Conservation (phyloP, 2,888 invertebrate species). For the Lepidochitona cinerea region DNA sequence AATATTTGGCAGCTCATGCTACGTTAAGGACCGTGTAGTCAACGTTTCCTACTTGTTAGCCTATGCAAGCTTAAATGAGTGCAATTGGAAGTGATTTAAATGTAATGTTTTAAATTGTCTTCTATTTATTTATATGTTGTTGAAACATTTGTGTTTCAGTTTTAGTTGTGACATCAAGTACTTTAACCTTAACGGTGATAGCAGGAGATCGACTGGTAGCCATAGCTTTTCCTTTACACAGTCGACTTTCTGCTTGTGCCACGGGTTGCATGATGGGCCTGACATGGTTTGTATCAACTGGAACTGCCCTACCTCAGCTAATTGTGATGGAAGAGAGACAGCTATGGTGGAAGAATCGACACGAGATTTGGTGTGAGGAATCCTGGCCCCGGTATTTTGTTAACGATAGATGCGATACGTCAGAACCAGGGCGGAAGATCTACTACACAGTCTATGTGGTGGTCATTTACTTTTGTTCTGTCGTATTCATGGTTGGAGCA, state of each 20-base stretch:
- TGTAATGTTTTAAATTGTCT: too few relatives aligned
- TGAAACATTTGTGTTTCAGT: slow-evolving; percentile 41
- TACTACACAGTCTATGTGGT: slow-evolving; percentile 53
- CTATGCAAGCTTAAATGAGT: too few relatives aligned
- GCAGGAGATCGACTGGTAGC: slow-evolving; percentile 62
- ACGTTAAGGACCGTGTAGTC: too few relatives aligned
- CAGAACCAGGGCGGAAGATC: slow-evolving; percentile 30
- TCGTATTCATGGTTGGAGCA: slow-evolving; percentile 52
- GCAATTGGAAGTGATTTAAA: too few relatives aligned
- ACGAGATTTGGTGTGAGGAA: slow-evolving; percentile 56
- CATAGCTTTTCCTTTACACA: slow-evolving; percentile 56
- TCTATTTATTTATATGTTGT: too few relatives aligned
- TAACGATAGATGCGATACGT: slow-evolving; percentile 28
- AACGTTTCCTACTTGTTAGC: too few relatives aligned
- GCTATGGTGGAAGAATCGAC: slow-evolving; percentile 45
- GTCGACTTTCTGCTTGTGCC: slow-evolving; percentile 33
- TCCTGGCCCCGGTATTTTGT: slow-evolving; percentile 49
- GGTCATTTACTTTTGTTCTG: slow-evolving; percentile 60
- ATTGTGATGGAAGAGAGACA: slow-evolving; percentile 35
- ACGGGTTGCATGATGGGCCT: slow-evolving; percentile 35
- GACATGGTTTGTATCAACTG: slow-evolving; percentile 47
- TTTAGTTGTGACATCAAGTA: slow-evolving; percentile 54
- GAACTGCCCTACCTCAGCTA: slow-evolving; percentile 53
- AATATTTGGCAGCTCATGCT: too few relatives aligned
- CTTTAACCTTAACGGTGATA: slow-evolving; percentile 56